Evolutionary conservation across 2,113 vertebrate genomes (phyloP).

Genomic region (Recurvirostra avosetta): DNA sequence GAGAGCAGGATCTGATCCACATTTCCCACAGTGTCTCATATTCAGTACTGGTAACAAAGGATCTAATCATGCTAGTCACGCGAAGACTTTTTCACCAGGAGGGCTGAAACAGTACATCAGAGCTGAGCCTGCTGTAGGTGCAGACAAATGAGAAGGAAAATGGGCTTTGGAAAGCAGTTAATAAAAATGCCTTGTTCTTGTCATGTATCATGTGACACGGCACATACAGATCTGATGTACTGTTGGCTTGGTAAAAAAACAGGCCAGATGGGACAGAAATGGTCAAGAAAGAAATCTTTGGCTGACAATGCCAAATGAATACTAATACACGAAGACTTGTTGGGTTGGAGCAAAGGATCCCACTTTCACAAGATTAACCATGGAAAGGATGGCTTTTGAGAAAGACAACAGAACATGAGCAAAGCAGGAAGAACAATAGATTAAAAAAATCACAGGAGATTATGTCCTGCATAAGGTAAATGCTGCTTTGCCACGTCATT

Average conservation of each 20-base stretch:
- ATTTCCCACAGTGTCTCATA: not conserved
- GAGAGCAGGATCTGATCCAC: not conserved
- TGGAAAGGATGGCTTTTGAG: not conserved
- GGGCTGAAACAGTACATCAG: not conserved
- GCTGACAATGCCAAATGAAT: not conserved
- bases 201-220: not conserved
- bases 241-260: not conserved
- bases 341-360: not conserved
- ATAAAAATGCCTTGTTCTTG: not conserved
- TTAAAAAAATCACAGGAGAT: not conserved
- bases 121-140: not conserved
- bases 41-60: not conserved
- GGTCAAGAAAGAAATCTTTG: not conserved
- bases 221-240: not conserved
- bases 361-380: not conserved
- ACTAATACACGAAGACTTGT: not conserved
- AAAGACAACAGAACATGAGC: not conserved
- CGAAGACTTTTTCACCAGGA: not conserved
- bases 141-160: not conserved
- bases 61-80: not conserved
- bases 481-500: not conserved
- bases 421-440: not conserved
- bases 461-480: not conserved
- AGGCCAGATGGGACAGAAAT: not conserved
- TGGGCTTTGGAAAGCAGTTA: not conserved